These are phyloP conservation scores for Rhizomys pruinosus DNA, from an alignment of 2,113 vertebrate genomes.

Conservation along the genomic window DNA sequence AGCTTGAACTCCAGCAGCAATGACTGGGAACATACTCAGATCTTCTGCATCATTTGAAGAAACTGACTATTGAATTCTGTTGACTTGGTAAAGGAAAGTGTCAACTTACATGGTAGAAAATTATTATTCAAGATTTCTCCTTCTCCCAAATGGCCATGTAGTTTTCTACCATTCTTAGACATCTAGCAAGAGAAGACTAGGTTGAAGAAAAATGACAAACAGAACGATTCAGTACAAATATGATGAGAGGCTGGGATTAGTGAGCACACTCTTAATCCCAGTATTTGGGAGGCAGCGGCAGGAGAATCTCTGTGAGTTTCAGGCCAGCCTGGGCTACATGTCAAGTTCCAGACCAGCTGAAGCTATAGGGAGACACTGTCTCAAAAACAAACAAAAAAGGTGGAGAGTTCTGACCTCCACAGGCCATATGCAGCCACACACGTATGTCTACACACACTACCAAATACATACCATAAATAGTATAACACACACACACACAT, in stretches of 20 bases:
- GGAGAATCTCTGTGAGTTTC: no score
- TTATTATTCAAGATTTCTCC: slow-evolving; percentile 7
- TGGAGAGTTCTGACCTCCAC: not conserved
- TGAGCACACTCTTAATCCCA: no score
- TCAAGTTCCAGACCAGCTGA: no score
- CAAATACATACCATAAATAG: no score
- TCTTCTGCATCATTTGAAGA: not conserved
- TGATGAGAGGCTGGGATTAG: not conserved
- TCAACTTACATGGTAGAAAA: slow-evolving; percentile 50
- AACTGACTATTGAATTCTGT: slow-evolving; percentile 53
- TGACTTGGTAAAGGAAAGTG: slow-evolving; percentile 31
- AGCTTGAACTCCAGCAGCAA: not conserved
- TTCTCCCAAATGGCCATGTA: not conserved
- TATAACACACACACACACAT: not conserved
- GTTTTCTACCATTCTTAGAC: slow-evolving; percentile 27
- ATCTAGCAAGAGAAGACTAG: slow-evolving; percentile 7
- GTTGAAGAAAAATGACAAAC: not conserved
- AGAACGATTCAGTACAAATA: not conserved
- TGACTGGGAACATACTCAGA: not conserved
- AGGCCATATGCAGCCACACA: no score
- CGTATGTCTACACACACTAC: no score
- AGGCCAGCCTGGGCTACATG: no score
- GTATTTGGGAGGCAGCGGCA: no score
- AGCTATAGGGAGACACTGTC: no score
- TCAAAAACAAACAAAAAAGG: no score